A percentile compares a stretch with the other conserved stretches of the same genome.
Evolutionary conservation across 2,797 vertebrate species (phyloP).

Genomic region (Gallinago solitaria): DNA sequence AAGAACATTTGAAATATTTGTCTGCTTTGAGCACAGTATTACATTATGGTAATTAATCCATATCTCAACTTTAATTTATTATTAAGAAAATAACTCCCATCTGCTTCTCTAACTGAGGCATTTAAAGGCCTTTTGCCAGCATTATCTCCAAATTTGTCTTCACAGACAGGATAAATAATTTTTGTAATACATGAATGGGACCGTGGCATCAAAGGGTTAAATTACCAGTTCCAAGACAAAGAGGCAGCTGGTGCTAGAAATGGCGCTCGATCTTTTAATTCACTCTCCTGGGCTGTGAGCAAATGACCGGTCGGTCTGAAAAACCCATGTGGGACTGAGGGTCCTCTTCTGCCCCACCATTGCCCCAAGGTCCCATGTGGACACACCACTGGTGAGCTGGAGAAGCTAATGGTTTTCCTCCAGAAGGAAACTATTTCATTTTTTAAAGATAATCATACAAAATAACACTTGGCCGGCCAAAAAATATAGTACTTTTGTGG

Average conservation of each 20-base stretch:
- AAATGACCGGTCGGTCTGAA: background rate
- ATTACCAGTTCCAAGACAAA: background rate
- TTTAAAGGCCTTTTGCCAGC: background rate
- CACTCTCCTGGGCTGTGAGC: background rate
- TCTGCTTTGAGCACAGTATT: background rate
- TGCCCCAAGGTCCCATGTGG: background rate
- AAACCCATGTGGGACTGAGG: background rate
- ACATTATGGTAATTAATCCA: background rate
- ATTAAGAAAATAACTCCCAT: background rate
- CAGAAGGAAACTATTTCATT: too few species aligned
- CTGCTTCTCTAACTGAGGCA: background rate
- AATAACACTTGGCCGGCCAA: background rate
- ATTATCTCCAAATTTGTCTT: background rate
- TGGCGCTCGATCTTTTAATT: accelerated
- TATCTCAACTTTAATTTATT: background rate
- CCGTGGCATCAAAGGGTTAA: background rate
- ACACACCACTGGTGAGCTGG: background rate
- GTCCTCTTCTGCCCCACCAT: background rate
- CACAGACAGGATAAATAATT: background rate
- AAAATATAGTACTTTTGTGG: background rate
- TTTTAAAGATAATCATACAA: too few species aligned
- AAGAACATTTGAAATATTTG: background rate
- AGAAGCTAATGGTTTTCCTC: background rate
- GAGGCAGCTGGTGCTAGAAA: background rate
- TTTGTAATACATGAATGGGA: background rate